These are phyloP conservation scores for Centruroides vittatus DNA, from an alignment of 1,140 invertebrate genomes.

Conservation along the genomic window DNA sequence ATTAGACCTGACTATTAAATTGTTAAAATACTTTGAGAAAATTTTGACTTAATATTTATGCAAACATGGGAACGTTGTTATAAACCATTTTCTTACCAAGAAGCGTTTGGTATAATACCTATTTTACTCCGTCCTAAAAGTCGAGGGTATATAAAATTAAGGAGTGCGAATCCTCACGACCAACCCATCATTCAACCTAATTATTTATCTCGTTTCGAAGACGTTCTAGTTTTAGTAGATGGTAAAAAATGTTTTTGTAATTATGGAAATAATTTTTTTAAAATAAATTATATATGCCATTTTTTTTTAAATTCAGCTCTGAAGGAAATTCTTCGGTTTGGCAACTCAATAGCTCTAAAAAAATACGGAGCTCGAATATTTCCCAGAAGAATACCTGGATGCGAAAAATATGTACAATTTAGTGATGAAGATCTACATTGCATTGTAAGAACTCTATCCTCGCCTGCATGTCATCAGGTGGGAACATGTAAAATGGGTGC, in stretches of 20 bases:
- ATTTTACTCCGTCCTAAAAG: slow-evolving; percentile 58
- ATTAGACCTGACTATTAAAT: no score
- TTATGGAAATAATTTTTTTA: no score
- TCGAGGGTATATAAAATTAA: slow-evolving; percentile 42
- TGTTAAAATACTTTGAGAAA: no score
- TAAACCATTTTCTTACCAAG: slow-evolving; percentile 17
- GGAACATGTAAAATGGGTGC: slow-evolving; percentile 36
- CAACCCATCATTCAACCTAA: slow-evolving; percentile 70
- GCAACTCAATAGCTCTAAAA: not conserved
- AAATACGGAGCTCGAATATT: not conserved
- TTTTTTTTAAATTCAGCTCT: not conserved
- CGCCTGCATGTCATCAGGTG: not conserved
- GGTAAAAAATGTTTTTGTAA: not conserved
- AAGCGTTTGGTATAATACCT: slow-evolving; percentile 47
- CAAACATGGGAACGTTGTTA: not conserved
- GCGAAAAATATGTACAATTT: not conserved
- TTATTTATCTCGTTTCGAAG: slow-evolving; percentile 49
- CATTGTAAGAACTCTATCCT: not conserved
- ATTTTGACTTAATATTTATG: no score
- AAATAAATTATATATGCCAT: no score
- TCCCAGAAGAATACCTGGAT: not conserved
- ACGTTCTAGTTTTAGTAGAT: slow-evolving; percentile 32
- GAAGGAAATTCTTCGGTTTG: not conserved
- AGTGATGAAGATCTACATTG: not conserved
- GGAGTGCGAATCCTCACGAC: slow-evolving; percentile 43